These are phyloP conservation scores for Drosophila melanica DNA, from an alignment of 1,140 invertebrate genomes.

Conservation along the genomic window DNA sequence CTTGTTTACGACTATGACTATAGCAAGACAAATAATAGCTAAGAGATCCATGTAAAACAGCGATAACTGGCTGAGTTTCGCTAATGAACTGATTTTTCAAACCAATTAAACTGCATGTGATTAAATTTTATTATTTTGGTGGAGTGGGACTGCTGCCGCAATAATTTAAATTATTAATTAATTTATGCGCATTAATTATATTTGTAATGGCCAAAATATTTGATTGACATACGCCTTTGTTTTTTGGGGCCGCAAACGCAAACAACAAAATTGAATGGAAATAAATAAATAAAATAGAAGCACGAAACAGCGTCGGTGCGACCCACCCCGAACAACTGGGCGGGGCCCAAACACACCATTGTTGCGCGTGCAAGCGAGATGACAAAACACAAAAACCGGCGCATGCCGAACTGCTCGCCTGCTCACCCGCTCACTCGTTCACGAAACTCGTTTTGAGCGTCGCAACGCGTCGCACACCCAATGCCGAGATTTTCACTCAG, in stretches of 20 bases:
- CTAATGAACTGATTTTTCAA: constrained; percentile 27
- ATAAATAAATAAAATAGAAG: constrained; percentile 15
- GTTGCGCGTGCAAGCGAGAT: constrained; percentile 33
- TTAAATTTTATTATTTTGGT: constrained; percentile 64
- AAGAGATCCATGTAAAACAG: too few relatives aligned
- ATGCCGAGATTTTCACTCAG: constrained; percentile 69
- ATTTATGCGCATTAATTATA: constrained; percentile 51
- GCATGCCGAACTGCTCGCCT: constrained; percentile 9
- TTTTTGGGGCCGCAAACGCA: constrained; percentile 9
- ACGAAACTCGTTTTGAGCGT: constrained; percentile 57
- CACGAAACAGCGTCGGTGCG: neutral
- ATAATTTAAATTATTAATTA: constrained; percentile 56
- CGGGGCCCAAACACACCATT: constrained; percentile 46
- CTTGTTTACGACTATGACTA: constrained; percentile 1
- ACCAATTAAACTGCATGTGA: constrained; percentile 40
- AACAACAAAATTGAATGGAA: constrained; percentile 27
- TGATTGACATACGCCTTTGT: constrained; percentile 53
- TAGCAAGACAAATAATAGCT: neutral
- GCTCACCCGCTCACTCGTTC: neutral
- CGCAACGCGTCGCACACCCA: constrained; percentile 16
- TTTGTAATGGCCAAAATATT: constrained; percentile 33
- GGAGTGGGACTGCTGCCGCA: constrained; percentile 33
- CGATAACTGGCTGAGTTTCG: constrained; percentile 42
- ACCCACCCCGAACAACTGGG: constrained; percentile 35
- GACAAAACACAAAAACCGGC: neutral